A percentile compares a stretch with the other conserved stretches of the same genome.
phyloP scores from a whole-genome alignment of 1,140 invertebrate genomes.

The Calosoma granatense region DNA sequence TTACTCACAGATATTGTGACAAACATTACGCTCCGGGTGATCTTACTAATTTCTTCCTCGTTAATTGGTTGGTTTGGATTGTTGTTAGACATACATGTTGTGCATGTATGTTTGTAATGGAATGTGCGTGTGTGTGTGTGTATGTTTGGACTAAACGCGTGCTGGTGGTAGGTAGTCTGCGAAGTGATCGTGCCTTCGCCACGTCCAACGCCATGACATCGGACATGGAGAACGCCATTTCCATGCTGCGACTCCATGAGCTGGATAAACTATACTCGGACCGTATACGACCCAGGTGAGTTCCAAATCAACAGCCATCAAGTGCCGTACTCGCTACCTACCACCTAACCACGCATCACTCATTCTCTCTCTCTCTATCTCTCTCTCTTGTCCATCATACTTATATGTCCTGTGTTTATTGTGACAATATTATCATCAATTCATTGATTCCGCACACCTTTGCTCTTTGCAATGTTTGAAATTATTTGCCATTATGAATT shows the following conservation, averaged over 20 bases:
- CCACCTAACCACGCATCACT: neutral
- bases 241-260: neutral
- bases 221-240: neutral
- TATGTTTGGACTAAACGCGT: neutral
- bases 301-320: too few species aligned
- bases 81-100: too few species aligned
- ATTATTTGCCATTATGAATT: too few species aligned
- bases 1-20: too few species aligned
- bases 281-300: conserved; percentile 1
- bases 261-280: conserved; percentile 5
- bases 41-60: too few species aligned
- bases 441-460: too few species aligned
- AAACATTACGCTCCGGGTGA: too few species aligned
- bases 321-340: neutral
- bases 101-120: too few species aligned
- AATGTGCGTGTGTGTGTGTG: too few species aligned
- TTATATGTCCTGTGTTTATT: neutral
- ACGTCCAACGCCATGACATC: neutral
- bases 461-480: too few species aligned
- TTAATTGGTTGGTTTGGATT: too few species aligned
- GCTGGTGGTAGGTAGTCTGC: conserved; percentile 5
- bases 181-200: neutral
- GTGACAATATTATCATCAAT: too few species aligned
- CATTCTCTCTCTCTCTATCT: neutral
- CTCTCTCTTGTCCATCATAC: neutral